Conservation (phyloP, 2,797 vertebrate genomes). For the Rachycentron canadum region DNA sequence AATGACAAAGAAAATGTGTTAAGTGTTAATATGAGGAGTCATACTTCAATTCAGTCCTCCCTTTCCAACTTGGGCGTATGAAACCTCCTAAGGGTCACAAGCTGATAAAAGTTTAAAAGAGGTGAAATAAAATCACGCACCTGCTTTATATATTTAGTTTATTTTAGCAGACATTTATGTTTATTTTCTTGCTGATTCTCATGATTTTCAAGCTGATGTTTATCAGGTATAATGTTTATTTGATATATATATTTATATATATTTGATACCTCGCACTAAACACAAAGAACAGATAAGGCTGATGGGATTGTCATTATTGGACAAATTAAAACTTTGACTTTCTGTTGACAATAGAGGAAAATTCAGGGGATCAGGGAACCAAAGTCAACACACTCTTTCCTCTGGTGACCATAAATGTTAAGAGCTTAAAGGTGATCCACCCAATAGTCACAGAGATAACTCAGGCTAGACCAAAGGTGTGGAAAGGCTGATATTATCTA, state of each 20-base stretch:
- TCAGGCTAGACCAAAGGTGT: neutral
- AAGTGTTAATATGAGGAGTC: neutral
- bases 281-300: neutral
- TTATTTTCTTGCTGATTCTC: neutral
- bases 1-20: neutral
- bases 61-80: neutral
- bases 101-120: neutral
- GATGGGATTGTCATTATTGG: neutral
- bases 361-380: no score
- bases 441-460: neutral
- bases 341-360: neutral
- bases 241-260: no score
- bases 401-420: neutral
- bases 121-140: no score
- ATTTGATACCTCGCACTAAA: neutral
- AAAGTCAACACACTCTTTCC: neutral
- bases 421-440: neutral
- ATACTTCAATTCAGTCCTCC: neutral
- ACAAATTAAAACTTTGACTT: neutral
- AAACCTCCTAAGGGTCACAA: neutral
- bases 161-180: no score
- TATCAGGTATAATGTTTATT: neutral
- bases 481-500: neutral
- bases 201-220: no score
- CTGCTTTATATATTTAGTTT: neutral